These are phyloP conservation scores for Drosophila eohydei DNA, from an alignment of 2,888 invertebrate genomes.

Conservation along the genomic window DNA sequence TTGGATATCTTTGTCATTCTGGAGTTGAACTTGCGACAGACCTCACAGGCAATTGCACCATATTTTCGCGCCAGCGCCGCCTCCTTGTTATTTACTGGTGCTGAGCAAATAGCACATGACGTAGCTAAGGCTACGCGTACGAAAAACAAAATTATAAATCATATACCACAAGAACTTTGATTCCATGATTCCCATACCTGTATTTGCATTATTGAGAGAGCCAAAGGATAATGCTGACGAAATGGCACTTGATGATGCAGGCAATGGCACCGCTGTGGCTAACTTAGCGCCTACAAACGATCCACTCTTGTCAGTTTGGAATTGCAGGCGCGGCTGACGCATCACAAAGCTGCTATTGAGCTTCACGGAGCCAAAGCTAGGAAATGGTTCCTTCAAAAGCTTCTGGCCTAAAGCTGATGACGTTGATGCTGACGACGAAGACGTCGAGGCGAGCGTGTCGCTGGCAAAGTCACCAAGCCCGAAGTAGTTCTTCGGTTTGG, in stretches of 20 bases:
- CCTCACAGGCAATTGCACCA: slow-evolving; percentile 93
- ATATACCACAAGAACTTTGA: background rate
- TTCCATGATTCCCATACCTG: slow-evolving; percentile 27
- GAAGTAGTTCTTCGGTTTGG: slow-evolving; percentile 76
- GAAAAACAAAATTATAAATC: background rate
- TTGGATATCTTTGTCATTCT: slow-evolving; percentile 87
- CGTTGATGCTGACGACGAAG: slow-evolving; percentile 19
- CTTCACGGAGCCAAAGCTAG: slow-evolving; percentile 57
- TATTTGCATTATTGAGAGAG: slow-evolving; percentile 22
- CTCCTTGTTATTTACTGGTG: slow-evolving; percentile 90
- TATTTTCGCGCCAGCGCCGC: slow-evolving; percentile 93
- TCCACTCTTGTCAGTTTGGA: slow-evolving; percentile 69
- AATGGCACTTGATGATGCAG: slow-evolving; percentile 59
- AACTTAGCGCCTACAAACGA: slow-evolving; percentile 36
- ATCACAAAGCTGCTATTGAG: slow-evolving; percentile 77
- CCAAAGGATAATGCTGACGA: slow-evolving; percentile 56
- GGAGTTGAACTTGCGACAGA: slow-evolving; percentile 94
- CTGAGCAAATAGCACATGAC: slow-evolving; percentile 92
- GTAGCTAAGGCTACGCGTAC: slow-evolving; percentile 86
- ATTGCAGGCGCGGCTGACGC: slow-evolving; percentile 83
- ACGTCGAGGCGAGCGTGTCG: slow-evolving; percentile 14
- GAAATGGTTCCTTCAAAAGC: slow-evolving; percentile 36
- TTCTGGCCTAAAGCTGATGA: slow-evolving; percentile 23
- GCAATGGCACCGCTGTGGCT: slow-evolving; percentile 36
- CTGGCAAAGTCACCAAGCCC: slow-evolving; percentile 59